Conservation (phyloP, 1,140 invertebrate species). For the Drosophila trapezifrons region DNA sequence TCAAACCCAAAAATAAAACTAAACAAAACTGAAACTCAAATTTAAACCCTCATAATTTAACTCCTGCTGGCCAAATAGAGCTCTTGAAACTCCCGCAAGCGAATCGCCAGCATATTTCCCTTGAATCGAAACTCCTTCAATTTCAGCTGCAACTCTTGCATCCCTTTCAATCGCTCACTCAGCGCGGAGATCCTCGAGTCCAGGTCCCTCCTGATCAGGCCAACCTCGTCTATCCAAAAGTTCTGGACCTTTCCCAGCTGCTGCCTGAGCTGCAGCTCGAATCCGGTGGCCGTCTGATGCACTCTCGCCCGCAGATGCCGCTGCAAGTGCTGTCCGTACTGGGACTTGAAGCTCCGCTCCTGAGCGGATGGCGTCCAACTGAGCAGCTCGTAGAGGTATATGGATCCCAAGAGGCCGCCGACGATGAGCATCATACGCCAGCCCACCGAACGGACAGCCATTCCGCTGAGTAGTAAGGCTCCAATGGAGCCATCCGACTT, state of each 20-base stretch:
- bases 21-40: conserved; percentile 11
- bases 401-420: conserved; percentile 92
- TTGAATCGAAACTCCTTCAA: conserved; percentile 15
- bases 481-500: conserved; percentile 93
- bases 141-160: conserved; percentile 22
- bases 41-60: conserved; percentile 6
- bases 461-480: conserved; percentile 90
- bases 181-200: not conserved
- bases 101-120: conserved; percentile 20
- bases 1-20: conserved; percentile 2
- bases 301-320: conserved; percentile 94
- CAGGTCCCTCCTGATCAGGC: conserved; percentile 1
- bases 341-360: conserved; percentile 96
- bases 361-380: conserved; percentile 98
- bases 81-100: conserved; percentile 39
- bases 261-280: conserved; percentile 93
- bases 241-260: conserved; percentile 35
- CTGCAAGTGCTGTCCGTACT: conserved; percentile 98
- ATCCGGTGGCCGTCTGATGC: conserved; percentile 98
- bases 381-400: conserved; percentile 98
- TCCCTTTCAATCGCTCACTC: not conserved
- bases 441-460: conserved; percentile 96
- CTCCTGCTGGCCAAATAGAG: conserved; percentile 25
- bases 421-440: conserved; percentile 95
- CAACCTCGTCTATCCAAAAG: conserved; percentile 6